phyloP scores from a whole-genome alignment of 2,888 invertebrate genomes.

The Clitarchus hookeri region DNA sequence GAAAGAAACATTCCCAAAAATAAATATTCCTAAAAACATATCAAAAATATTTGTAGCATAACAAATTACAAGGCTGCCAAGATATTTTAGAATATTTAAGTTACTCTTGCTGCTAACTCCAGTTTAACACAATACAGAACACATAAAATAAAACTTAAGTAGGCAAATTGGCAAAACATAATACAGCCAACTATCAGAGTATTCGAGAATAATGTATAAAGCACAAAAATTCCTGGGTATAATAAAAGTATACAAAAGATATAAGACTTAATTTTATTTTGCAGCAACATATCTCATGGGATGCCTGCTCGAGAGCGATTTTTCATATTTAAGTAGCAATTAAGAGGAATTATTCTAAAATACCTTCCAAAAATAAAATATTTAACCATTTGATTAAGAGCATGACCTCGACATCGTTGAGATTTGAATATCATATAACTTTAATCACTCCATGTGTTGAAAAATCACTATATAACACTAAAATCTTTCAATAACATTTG shows the following conservation, averaged over 20 bases:
- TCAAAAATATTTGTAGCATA: not conserved
- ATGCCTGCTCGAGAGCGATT: not conserved
- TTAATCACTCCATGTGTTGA: not conserved
- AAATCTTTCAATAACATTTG: not conserved
- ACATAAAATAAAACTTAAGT: no score
- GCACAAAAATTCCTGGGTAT: not conserved
- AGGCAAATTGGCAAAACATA: not conserved
- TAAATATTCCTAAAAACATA: not conserved
- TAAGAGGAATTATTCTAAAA: not conserved
- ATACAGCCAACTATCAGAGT: not conserved
- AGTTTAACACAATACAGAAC: not conserved
- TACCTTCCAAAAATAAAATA: slow-evolving; percentile 8
- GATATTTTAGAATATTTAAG: not conserved
- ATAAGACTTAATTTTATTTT: not conserved
- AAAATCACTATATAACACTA: not conserved
- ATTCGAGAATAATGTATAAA: not conserved
- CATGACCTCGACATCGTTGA: not conserved
- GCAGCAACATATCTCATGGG: not conserved
- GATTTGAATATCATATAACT: not conserved
- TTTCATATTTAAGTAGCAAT: not conserved
- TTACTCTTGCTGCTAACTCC: not conserved
- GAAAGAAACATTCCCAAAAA: not conserved
- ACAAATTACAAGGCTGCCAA: not conserved
- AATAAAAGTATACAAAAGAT: not conserved
- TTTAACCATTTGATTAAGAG: not conserved